A percentile compares a stretch with the other conserved stretches of the same genome.
phyloP scores from a whole-genome alignment of 2,113 vertebrate species.

The Thalassarche chlororhynchos region DNA sequence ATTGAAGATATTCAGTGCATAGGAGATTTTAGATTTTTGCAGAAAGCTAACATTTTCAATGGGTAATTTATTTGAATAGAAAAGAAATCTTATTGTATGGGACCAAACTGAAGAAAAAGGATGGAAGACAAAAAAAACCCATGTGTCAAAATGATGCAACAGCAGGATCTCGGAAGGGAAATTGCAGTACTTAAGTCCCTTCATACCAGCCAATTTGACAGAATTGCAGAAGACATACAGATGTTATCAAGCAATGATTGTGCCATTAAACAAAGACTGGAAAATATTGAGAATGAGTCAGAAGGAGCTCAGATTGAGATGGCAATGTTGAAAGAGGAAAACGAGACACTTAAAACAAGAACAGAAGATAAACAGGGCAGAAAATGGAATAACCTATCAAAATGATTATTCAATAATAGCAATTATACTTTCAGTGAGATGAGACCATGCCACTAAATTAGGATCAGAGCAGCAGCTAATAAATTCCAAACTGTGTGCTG shows the following conservation, averaged over 20 bases:
- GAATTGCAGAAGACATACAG: conserved; percentile 41
- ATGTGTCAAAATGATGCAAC: neutral
- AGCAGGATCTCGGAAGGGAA: conserved; percentile 32
- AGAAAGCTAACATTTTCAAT: neutral
- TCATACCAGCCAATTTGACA: conserved; percentile 4
- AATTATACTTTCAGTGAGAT: conserved; percentile 51
- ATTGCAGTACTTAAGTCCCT: conserved; percentile 31
- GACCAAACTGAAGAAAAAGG: neutral
- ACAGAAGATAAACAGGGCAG: conserved; percentile 34
- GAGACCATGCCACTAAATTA: conserved; percentile 41
- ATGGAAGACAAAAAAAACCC: neutral
- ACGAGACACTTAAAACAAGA: neutral
- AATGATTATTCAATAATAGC: conserved; percentile 54
- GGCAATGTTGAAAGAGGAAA: neutral
- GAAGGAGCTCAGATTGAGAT: conserved; percentile 7
- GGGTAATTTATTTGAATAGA: neutral
- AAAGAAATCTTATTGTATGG: neutral
- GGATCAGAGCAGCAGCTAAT: conserved; percentile 20
- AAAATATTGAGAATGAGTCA: conserved; percentile 31
- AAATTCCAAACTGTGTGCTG: neutral
- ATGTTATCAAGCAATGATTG: conserved; percentile 25
- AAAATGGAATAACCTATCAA: conserved; percentile 49
- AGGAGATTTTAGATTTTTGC: neutral
- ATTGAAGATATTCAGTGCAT: neutral
- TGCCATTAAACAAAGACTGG: conserved; percentile 26